A percentile compares a stretch with the other conserved stretches of the same genome.
Conservation (phyloP, 2,888 invertebrate genomes). For the Smittia sp. region DNA sequence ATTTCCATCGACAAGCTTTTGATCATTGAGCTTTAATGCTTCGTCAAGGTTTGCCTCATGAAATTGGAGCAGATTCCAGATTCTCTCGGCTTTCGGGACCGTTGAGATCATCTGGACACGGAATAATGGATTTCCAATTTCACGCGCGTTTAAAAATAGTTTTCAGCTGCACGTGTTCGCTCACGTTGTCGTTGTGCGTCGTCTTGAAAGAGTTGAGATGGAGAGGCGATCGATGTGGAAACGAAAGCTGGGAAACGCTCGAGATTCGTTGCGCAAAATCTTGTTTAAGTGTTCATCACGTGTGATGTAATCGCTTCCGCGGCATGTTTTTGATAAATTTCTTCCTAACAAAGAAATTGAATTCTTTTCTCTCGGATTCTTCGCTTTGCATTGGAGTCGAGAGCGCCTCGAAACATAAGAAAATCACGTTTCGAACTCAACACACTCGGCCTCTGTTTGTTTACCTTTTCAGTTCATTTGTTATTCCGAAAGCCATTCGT, state of each 20-base stretch:
- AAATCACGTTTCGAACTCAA: constrained; percentile 13
- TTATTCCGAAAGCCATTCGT: not conserved
- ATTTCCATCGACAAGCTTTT: not conserved
- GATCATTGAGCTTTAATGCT: constrained; percentile 11
- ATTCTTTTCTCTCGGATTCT: not conserved
- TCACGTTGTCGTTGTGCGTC: not conserved
- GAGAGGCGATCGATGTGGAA: not conserved
- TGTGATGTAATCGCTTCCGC: not conserved
- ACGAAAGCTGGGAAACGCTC: too few relatives aligned
- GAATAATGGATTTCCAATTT: not conserved
- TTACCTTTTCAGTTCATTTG: not conserved
- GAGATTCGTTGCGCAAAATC: not conserved
- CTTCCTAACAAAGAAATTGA: not conserved
- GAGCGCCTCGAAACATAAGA: not conserved
- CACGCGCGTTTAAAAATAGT: constrained; percentile 2
- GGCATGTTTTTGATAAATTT: not conserved
- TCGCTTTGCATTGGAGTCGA: not conserved
- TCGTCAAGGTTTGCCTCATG: not conserved
- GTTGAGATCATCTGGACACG: constrained; percentile 13
- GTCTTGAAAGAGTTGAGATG: not conserved
- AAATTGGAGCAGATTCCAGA: not conserved
- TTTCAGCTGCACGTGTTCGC: not conserved
- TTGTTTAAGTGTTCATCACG: constrained; percentile 9
- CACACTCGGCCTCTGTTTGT: not conserved
- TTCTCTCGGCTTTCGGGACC: not conserved